Percentiles rank a stretch among this genome's conserved stretches.
These are phyloP conservation scores for Porites lutea DNA, from an alignment of 64 coral and sea anemone species.

Conservation along the genomic window DNA sequence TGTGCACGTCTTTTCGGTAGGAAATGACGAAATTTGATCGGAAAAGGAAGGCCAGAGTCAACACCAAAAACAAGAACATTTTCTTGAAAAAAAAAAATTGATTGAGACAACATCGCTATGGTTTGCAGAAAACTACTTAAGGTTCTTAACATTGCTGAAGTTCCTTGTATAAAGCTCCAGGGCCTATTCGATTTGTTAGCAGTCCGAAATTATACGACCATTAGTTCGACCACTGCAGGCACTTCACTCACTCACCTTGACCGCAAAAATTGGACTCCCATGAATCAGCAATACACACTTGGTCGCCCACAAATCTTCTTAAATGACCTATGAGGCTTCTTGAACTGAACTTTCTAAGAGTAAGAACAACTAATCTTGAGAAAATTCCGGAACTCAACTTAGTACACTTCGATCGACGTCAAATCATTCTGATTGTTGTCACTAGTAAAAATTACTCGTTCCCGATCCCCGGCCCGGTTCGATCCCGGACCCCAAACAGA, in stretches of 20 bases:
- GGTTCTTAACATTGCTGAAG: too few relatives aligned
- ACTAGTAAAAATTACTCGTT: not conserved
- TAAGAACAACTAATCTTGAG: not conserved
- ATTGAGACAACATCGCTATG: too few relatives aligned
- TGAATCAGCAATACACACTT: not conserved
- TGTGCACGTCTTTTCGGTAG: not conserved
- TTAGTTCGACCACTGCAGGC: too few relatives aligned
- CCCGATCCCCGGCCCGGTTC: too few relatives aligned
- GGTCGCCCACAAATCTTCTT: not conserved
- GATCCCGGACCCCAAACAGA: not conserved
- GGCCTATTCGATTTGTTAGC: too few relatives aligned
- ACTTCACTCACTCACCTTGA: not conserved
- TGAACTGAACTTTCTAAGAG: too few relatives aligned
- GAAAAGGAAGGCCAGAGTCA: not conserved
- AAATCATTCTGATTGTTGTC: not conserved
- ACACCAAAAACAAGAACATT: not conserved
- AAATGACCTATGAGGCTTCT: not conserved
- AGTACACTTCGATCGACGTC: not conserved
- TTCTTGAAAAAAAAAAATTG: too few relatives aligned
- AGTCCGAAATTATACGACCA: too few relatives aligned
- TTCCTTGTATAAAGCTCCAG: too few relatives aligned
- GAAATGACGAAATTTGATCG: conserved; percentile 28
- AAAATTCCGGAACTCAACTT: conserved; percentile 25
- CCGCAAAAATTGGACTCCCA: not conserved
- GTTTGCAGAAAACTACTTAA: too few relatives aligned